phyloP scores from a whole-genome alignment of 1,140 invertebrate species.

The Phymorhynchus buccinoides region DNA sequence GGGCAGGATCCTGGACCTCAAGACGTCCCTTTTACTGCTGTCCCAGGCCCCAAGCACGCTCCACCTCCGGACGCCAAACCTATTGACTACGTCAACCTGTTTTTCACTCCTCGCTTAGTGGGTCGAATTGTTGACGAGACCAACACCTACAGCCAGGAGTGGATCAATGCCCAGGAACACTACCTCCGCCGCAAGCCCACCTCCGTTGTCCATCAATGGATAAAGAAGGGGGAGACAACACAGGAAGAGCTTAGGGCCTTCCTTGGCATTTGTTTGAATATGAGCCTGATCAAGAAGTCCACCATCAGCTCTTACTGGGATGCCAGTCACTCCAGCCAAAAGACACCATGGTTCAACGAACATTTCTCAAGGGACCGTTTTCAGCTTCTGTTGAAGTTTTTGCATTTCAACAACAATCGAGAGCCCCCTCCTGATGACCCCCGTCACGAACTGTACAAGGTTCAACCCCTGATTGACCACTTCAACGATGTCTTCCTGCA shows the following conservation, averaged over 20 bases:
- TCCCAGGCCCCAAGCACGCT: too few species aligned
- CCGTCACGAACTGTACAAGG: background rate
- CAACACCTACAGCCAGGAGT: background rate
- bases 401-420: conserved; percentile 13
- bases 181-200: background rate
- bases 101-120: too few species aligned
- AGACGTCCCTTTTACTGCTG: too few species aligned
- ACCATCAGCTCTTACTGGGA: conserved; percentile 25
- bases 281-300: conserved; percentile 7
- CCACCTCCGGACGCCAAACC: too few species aligned
- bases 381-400: conserved; percentile 7
- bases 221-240: background rate
- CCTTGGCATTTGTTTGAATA: conserved; percentile 8
- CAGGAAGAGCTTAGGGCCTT: background rate
- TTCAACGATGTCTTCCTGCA: background rate
- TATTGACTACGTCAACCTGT: too few species aligned
- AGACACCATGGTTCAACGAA: conserved; percentile 17
- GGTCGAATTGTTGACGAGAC: too few species aligned
- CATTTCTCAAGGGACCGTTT: conserved; percentile 20
- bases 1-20: too few species aligned
- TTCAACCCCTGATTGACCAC: conserved; percentile 23
- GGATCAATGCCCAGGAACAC: background rate
- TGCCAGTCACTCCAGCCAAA: background rate
- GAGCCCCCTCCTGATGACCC: background rate
- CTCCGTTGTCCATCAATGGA: background rate